phyloP scores from a whole-genome alignment of 2,113 vertebrate genomes.

The Heptranchias perlo region DNA sequence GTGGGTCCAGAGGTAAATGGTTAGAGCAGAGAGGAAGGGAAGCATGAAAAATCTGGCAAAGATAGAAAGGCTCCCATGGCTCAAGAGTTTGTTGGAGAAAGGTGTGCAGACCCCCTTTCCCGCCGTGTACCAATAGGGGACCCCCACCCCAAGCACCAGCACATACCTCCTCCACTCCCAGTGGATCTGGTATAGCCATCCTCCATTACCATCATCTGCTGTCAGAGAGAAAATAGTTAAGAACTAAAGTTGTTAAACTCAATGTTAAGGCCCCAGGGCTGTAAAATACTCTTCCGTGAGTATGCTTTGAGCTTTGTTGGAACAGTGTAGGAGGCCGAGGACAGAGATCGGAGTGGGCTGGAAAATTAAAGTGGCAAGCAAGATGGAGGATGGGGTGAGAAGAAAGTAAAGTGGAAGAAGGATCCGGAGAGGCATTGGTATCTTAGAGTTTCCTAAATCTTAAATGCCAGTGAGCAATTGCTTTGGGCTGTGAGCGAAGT shows the following conservation, averaged over 20 bases:
- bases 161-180: neutral
- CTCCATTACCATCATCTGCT: neutral
- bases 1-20: too few relatives aligned
- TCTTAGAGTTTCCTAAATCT: too few relatives aligned
- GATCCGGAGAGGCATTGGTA: neutral
- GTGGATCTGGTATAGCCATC: too few relatives aligned
- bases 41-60: too few relatives aligned
- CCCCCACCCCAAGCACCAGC: neutral
- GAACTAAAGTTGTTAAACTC: neutral
- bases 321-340: neutral
- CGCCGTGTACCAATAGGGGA: too few relatives aligned
- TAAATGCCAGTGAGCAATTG: too few relatives aligned
- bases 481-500: too few relatives aligned
- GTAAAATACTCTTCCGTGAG: neutral
- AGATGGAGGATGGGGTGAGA: neutral
- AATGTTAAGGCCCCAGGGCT: neutral
- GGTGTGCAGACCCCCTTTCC: too few relatives aligned
- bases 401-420: neutral
- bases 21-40: too few relatives aligned
- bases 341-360: neutral
- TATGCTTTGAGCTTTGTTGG: neutral
- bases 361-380: neutral
- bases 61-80: too few relatives aligned
- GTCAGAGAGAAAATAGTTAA: too few relatives aligned
- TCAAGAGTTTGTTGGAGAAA: too few relatives aligned